phyloP scores from a whole-genome alignment of 2,797 vertebrate genomes.

The Coilia nasus region DNA sequence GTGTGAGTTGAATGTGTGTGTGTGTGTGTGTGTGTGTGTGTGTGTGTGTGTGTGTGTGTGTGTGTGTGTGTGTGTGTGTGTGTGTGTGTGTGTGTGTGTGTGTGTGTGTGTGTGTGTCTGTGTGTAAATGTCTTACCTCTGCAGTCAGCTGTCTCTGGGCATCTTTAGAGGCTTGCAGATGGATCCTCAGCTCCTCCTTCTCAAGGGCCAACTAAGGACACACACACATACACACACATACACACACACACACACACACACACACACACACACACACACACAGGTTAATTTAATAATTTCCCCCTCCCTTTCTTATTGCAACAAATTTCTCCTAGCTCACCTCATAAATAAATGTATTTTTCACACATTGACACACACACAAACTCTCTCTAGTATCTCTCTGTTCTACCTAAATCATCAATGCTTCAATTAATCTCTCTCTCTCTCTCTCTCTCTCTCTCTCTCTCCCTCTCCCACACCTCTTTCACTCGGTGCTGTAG shows the following conservation, averaged over 20 bases:
- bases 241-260: slow-evolving; percentile 11
- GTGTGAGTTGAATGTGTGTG: neutral
- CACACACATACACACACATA: slow-evolving; percentile 31
- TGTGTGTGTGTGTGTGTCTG: neutral
- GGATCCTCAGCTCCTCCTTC: slow-evolving; percentile 95
- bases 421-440: neutral
- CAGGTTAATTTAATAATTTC: too few species aligned
- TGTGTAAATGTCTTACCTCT: slow-evolving; percentile 78
- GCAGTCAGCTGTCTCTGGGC: slow-evolving; percentile 93
- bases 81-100: neutral
- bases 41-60: slow-evolving; percentile 10
- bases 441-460: neutral
- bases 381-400: too few species aligned
- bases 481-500: slow-evolving; percentile 94
- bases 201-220: slow-evolving; percentile 88
- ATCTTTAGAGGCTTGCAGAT: slow-evolving; percentile 95
- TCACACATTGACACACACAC: neutral
- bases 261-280: neutral
- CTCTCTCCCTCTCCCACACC: slow-evolving; percentile 62
- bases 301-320: too few species aligned
- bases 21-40: neutral
- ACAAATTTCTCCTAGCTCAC: too few species aligned
- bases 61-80: neutral
- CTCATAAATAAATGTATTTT: too few species aligned
- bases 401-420: too few species aligned